Percentiles rank a stretch among this genome's conserved stretches.
phyloP scores from a whole-genome alignment of 2,113 vertebrate species.

The Axis porcinus region DNA sequence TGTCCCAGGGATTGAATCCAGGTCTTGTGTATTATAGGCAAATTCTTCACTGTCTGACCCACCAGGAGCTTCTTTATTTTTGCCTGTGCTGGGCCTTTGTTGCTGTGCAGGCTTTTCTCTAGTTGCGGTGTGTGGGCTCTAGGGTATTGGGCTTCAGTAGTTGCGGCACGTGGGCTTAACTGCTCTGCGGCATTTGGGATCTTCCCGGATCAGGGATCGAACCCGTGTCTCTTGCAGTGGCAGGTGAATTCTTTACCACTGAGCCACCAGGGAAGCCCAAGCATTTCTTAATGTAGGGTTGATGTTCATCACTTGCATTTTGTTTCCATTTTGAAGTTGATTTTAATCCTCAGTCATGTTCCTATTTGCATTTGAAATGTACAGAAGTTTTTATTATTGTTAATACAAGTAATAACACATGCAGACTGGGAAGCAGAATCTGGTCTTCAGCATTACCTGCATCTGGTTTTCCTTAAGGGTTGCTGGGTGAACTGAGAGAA shows the following conservation, averaged over 20 bases:
- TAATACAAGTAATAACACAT: not conserved
- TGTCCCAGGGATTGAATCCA: not conserved
- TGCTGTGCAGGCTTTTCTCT: not conserved
- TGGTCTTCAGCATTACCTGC: not conserved
- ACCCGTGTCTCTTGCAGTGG: not conserved
- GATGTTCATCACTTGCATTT: not conserved
- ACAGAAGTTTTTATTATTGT: not conserved
- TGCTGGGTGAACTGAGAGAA: not conserved
- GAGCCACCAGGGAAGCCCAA: not conserved
- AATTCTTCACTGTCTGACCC: not conserved
- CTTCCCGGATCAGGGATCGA: not conserved
- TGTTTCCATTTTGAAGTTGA: not conserved
- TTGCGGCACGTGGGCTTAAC: not conserved
- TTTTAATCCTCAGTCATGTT: not conserved
- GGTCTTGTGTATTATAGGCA: not conserved
- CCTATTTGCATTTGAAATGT: not conserved
- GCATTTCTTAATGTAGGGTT: not conserved
- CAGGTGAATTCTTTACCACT: not conserved
- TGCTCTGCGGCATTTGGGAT: not conserved
- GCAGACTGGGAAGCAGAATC: not conserved
- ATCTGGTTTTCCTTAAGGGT: not conserved
- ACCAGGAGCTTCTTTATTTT: not conserved
- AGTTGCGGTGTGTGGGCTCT: not conserved
- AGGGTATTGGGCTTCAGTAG: not conserved
- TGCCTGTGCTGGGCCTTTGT: not conserved